Evolutionary conservation across 2,888 invertebrate genomes (phyloP).

Genomic region (Latheticus oryzae): DNA sequence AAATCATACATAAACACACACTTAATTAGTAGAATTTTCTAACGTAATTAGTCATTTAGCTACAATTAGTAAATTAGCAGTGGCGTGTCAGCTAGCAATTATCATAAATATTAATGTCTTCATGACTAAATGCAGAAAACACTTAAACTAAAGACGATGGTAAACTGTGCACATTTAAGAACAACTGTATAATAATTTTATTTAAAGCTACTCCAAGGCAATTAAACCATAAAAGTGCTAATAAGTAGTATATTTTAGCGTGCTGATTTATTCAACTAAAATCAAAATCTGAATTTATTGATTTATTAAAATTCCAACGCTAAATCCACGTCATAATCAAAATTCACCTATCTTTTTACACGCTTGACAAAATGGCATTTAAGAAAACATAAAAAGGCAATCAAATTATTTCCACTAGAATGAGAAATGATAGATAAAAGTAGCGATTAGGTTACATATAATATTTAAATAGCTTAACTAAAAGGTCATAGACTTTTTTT

Average conservation of each 20-base stretch:
- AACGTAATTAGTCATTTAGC: constrained; percentile 52
- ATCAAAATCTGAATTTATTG: constrained; percentile 11
- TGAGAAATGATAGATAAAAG: constrained; percentile 4
- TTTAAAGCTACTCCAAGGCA: constrained; percentile 23
- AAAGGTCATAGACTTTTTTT: constrained; percentile 12
- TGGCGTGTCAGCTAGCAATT: constrained; percentile 48
- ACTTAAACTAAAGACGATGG: constrained; percentile 15
- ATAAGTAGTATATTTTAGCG: constrained; percentile 15
- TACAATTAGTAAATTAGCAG: constrained; percentile 51
- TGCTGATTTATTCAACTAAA: constrained; percentile 2
- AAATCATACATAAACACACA: constrained; percentile 52
- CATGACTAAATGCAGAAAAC: constrained; percentile 28
- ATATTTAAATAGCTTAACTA: constrained; percentile 18
- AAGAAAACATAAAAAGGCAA: constrained; percentile 8
- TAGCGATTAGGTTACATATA: constrained; percentile 3
- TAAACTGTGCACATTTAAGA: constrained; percentile 9
- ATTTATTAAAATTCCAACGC: constrained; percentile 1
- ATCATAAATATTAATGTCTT: constrained; percentile 35
- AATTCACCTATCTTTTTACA: neutral
- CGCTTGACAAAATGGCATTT: constrained; percentile 10
- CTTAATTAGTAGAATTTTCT: constrained; percentile 50
- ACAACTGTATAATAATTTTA: constrained; percentile 18
- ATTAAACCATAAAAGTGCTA: constrained; percentile 26
- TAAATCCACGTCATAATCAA: neutral
- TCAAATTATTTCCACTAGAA: constrained; percentile 11